Evolutionary conservation across 2,113 vertebrate genomes (phyloP), one percentile per base, ranked within the genome.

Genomic region (Pampusana beccarii): DNA sequence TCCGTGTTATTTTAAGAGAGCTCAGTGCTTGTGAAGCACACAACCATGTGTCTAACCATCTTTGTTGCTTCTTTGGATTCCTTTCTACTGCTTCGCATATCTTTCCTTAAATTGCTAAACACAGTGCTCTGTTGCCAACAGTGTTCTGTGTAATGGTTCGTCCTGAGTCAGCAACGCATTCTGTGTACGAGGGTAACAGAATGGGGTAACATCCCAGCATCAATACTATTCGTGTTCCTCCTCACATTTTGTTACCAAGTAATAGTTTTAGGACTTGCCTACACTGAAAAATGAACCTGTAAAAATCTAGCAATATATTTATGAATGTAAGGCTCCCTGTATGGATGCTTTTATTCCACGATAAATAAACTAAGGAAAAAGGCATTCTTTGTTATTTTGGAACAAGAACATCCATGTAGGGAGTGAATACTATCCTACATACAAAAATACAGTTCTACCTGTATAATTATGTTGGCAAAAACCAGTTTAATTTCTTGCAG

Each of bases 11-110:
- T 93, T 77, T 78, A 80, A 90, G 71, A 91, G 75, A 79, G 50
- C 75, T 79, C 62, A 88, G n/a, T 80, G 62, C 29, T 66, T 70
- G 89, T 91, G 79, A 95, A 92, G 64, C 3, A 8, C 50, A 54
- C 71, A 91, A 82, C 53, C 58, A 77, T 81, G 91, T 61, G 61
- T 85, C 92, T 94, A 78, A 80, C 80, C 58, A 88, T 95, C 51
- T 90, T 84, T 92, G 65, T 79, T 93, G 53, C 65, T 83, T 95
- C 62, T 75, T 69, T 74, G 38, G 31, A 91, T 53, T 92, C 40
- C 66, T 92, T 89, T 94, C 53, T 95, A 9, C 36, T 70, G 58
- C 58, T 66, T 84, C 23, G 15, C 36, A 9, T 90, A 36, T 81
- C 60, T 92, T 73, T 81, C 57, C 69, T 78, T 57, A 64, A 92